A percentile compares a stretch with the other conserved stretches of the same genome.
Evolutionary conservation across 2,113 vertebrate species (phyloP).

Genomic region (Gadus macrocephalus): DNA sequence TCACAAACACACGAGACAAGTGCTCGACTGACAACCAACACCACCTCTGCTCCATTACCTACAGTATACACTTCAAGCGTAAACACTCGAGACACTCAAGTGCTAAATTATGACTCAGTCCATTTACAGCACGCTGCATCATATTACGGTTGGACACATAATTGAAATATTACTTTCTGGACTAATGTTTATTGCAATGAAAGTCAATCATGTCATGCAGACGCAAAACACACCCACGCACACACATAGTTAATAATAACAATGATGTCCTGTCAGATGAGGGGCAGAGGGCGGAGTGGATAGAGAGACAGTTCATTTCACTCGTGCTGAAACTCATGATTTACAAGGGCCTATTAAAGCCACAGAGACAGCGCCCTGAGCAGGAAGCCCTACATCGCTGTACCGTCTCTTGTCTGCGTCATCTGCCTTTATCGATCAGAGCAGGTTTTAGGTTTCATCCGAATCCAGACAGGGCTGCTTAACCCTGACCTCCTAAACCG

Average conservation of each 20-base stretch:
- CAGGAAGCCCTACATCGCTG: background rate
- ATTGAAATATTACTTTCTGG: background rate
- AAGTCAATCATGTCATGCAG: background rate
- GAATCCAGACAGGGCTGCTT: background rate
- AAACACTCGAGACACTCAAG: background rate
- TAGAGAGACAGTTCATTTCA: background rate
- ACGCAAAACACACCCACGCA: background rate
- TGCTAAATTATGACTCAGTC: background rate
- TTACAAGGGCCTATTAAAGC: background rate
- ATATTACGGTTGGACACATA: background rate
- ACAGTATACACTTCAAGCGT: background rate
- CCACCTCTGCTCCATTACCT: background rate
- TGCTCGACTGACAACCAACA: no score
- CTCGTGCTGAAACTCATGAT: background rate
- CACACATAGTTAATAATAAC: background rate
- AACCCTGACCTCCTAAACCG: background rate
- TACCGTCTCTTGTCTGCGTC: background rate
- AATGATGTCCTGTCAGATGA: constrained; percentile 1
- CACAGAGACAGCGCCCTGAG: background rate
- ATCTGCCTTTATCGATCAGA: background rate
- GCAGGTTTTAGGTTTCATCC: background rate
- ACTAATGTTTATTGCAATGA: background rate
- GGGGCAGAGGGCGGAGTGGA: background rate
- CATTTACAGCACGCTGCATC: no score
- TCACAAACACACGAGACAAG: no score